Evolutionary conservation across 2,113 vertebrate genomes (phyloP), one percentile per base, ranked within the genome.

Genomic region (Hemiprocne comata): DNA sequence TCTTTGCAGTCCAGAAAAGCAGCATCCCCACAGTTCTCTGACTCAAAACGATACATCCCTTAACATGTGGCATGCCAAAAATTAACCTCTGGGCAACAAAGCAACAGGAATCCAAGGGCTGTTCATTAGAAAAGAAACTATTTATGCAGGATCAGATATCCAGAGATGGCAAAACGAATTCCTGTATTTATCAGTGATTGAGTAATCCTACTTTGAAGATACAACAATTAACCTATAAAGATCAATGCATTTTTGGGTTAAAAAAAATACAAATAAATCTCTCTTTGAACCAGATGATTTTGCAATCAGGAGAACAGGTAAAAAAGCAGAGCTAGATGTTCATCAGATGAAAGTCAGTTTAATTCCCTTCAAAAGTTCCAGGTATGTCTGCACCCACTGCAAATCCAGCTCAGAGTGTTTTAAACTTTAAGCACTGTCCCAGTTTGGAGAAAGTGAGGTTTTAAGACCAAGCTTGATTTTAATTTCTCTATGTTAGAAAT

Each of bases 11-110:
- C 57, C 73, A 72, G 65, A 44, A 28, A 75, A 95, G 61, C 57
- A 90, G 10, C 33, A 65, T 69, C 85, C 79, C 93, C 7, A 19
- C 83, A 93, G 48, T 84, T 95, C 48, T 89, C 69, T 90, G 17
- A 86, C 53, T 94, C 76, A 84, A 81, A 90, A 44, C 33, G 94
- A 67, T 77, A 67, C 55, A 90, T 60, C 19, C 64, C 38, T 36
- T 90, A 64, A 42, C 2, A 1, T 72, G 72, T 19, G 53, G 61
- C n/a, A 46, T 33, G 40, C 38, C 83, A 82, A 61, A 91, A 91
- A 88, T 42, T 87, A 95, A 95, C 67, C 65, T 38, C 57, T 34
- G 26, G 85, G 81, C 69, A 95, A 64, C 48, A 94, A 91, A 91
- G 11, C 1, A 5, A 57, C 55, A 44, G 38, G 72, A 93, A 77